Evolutionary conservation across 2,888 invertebrate genomes (phyloP).

Genomic region (Oasisia sp.): DNA sequence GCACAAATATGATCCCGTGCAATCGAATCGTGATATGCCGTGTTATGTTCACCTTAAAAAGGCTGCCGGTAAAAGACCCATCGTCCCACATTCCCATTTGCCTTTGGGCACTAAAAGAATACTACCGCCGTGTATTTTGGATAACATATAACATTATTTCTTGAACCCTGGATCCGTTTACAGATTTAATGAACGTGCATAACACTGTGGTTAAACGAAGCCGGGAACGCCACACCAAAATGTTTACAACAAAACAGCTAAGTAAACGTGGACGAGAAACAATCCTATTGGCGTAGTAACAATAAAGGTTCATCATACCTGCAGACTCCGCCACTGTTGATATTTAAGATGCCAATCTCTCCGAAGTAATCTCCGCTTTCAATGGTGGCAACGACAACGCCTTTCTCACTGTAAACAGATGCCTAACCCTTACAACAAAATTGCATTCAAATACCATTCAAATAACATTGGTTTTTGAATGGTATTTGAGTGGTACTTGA

Average conservation of each 20-base stretch:
- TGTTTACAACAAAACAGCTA: neutral
- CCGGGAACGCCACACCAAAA: neutral
- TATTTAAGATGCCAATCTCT: constrained; percentile 94
- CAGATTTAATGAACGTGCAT: neutral
- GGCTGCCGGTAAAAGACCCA: no score
- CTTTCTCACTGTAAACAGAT: constrained; percentile 79
- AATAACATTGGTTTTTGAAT: no score
- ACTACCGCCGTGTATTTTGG: no score
- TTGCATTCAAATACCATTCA: no score
- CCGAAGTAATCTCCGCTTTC: constrained; percentile 98
- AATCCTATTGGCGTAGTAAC: neutral
- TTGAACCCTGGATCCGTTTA: neutral
- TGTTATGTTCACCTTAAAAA: no score
- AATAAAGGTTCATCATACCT: constrained; percentile 73
- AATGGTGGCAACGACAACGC: constrained; percentile 93
- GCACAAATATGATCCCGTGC: no score
- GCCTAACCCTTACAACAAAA: neutral
- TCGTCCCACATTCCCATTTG: no score
- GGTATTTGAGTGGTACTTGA: no score
- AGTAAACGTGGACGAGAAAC: neutral
- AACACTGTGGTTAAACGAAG: neutral
- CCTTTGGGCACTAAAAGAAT: no score
- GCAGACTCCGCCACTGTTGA: constrained; percentile 85
- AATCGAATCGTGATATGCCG: no score
- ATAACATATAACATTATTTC: no score